phyloP scores from a whole-genome alignment of 2,797 vertebrate genomes.

The Oryzias sinensis region DNA sequence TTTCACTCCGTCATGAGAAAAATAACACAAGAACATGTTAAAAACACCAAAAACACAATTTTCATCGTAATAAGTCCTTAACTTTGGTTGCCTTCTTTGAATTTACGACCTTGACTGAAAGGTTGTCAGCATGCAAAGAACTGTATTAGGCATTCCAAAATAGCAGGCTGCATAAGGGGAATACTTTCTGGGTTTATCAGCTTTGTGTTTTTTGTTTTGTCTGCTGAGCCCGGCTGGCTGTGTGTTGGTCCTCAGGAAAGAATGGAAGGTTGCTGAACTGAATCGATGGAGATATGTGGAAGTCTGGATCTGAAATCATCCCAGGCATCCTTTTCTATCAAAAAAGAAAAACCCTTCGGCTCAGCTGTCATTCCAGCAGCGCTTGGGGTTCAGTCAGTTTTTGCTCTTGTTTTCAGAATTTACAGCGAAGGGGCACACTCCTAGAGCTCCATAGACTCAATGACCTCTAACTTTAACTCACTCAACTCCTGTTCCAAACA shows the following conservation, averaged over 20 bases:
- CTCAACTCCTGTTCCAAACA: constrained; percentile 26
- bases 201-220: constrained; percentile 64
- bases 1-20: no score
- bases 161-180: constrained; percentile 44
- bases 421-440: constrained; percentile 21
- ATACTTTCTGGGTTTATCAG: constrained; percentile 67
- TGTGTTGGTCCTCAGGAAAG: constrained; percentile 50
- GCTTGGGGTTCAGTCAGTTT: constrained; percentile 52
- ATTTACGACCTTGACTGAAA: background rate
- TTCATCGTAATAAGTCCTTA: background rate
- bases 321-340: constrained; percentile 30
- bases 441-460: constrained; percentile 19
- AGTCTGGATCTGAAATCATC: constrained; percentile 44
- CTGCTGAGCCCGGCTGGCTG: constrained; percentile 47
- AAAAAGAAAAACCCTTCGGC: constrained; percentile 33
- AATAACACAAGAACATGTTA: no score
- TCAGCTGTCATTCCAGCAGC: constrained; percentile 36
- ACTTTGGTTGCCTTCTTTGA: background rate
- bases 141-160: constrained; percentile 8
- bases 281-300: constrained; percentile 50
- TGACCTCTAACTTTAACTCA: constrained; percentile 26
- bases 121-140: constrained; percentile 4
- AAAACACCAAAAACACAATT: no score
- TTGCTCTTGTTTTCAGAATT: constrained; percentile 16
- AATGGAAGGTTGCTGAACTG: constrained; percentile 52